Conservation (phyloP, 2,113 vertebrate genomes). For the Mastomys coucha region DNA sequence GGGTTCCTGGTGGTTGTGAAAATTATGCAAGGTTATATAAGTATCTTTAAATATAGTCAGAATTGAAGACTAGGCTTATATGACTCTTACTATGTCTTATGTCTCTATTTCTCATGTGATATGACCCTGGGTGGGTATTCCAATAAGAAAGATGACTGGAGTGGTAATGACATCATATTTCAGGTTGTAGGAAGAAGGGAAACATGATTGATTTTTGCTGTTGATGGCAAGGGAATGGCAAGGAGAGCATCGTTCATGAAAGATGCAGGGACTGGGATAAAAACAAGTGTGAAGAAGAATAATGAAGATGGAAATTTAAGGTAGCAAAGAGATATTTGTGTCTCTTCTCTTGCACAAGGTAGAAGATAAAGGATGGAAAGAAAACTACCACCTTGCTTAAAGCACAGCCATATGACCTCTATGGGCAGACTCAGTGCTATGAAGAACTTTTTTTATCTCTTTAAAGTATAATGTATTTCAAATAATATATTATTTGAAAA, state of each 20-base stretch:
- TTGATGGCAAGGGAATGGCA: not conserved
- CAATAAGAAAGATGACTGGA: slow-evolving; percentile 26
- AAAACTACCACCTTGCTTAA: not conserved
- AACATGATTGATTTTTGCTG: not conserved
- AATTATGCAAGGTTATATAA: not conserved
- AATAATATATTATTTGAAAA: not conserved
- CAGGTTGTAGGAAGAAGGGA: not conserved
- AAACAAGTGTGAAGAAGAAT: not conserved
- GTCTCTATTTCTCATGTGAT: slow-evolving; percentile 26
- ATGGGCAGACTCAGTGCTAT: rapidly evolving
- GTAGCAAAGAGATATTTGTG: no score
- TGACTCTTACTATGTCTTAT: not conserved
- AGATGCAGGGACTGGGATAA: not conserved
- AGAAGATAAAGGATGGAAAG: not conserved
- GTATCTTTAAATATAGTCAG: not conserved
- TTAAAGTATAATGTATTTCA: not conserved
- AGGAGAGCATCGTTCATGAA: not conserved
- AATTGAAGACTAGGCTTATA: not conserved
- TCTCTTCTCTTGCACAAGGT: not conserved
- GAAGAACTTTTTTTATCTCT: not conserved
- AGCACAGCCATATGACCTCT: not conserved
- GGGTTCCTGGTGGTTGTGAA: not conserved
- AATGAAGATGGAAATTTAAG: not conserved
- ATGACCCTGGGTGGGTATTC: not conserved
- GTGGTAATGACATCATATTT: slow-evolving; percentile 40